Evolutionary conservation across 2,888 invertebrate genomes (phyloP), one percentile per base, ranked within the genome.

Genomic region (Eurois occulta): DNA sequence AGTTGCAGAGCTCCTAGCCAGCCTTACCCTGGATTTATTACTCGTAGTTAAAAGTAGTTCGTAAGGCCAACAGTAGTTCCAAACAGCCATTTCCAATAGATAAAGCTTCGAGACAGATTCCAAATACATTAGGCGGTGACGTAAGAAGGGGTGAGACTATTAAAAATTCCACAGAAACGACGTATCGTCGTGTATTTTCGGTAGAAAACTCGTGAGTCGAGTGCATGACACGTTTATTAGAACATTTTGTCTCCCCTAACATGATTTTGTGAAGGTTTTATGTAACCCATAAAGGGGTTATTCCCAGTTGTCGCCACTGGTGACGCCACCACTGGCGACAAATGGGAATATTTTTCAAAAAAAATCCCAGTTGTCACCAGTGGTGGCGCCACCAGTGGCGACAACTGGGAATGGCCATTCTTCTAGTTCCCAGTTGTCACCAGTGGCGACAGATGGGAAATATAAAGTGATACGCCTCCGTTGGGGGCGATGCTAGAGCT

Each of bases 51-150:
- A 95, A 96, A 96, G 94, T 95, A 95, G 94, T 95, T 95, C 92
- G 92, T 91, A 93, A 95, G 94, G 94, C 94, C 94, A 95, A 95
- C 94, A 92, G 92, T 93, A 95, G 95, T 96, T 96, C 91, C 91
- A 94, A 96, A 96, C 95, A 95, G 93, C 96, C 94, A 95, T 96
- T 96, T 95, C 93, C 96, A 94, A 96, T 96, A 95, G 94, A 96
- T 96, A 95, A 94, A 95, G 93, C 95, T 89, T 88, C 92, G 91
- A 95, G 95, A 96, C 95, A 96, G 96, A 96, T 96, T 96, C 92
- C 94, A 96, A 96, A 96, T 95, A 96, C 96, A 96, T 96, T 96
- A 96, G 95, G 91, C 91, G 88, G 91, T 93, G 93, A 92, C 92
- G 93, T 90, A 80, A 79, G 88, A 92, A 91, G 91, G 92, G 91